phyloP scores from a whole-genome alignment of 53 echinoderm and acorn worm genomes.

The Paelopatides confundens region DNA sequence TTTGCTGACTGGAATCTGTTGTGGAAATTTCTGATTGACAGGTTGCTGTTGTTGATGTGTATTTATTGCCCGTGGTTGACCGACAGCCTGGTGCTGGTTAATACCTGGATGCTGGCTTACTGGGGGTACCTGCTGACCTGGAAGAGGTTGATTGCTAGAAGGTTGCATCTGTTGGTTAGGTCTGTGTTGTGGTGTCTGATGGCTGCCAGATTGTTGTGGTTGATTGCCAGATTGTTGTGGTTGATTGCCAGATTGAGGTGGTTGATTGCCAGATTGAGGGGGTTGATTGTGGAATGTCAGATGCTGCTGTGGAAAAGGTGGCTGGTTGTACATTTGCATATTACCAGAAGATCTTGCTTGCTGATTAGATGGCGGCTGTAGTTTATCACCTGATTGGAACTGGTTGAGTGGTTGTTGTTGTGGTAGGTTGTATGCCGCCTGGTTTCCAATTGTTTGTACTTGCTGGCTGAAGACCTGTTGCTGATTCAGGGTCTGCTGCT shows the following conservation, averaged over 20 bases:
- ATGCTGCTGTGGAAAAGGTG: constrained; percentile 4
- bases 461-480: background rate
- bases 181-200: constrained; percentile 42
- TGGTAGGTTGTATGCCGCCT: background rate
- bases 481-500: background rate
- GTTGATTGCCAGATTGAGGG: background rate
- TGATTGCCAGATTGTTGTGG: background rate
- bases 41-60: constrained; percentile 42
- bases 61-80: constrained; percentile 29
- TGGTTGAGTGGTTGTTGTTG: constrained; percentile 12
- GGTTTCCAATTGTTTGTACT: background rate
- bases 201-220: constrained; percentile 18
- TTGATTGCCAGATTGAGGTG: background rate
- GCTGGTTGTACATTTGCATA: background rate
- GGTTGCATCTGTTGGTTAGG: constrained; percentile 49
- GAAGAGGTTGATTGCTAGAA: background rate
- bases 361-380: background rate
- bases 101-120: background rate
- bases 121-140: background rate
- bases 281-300: background rate
- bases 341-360: background rate
- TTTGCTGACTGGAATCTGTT: constrained; percentile 47
- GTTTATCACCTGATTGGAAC: background rate
- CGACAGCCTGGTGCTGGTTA: background rate
- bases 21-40: constrained; percentile 46